Percentiles rank a stretch among this genome's conserved stretches.
phyloP scores from a whole-genome alignment of 2,113 vertebrate species.

The Lasiurus borealis region DNA sequence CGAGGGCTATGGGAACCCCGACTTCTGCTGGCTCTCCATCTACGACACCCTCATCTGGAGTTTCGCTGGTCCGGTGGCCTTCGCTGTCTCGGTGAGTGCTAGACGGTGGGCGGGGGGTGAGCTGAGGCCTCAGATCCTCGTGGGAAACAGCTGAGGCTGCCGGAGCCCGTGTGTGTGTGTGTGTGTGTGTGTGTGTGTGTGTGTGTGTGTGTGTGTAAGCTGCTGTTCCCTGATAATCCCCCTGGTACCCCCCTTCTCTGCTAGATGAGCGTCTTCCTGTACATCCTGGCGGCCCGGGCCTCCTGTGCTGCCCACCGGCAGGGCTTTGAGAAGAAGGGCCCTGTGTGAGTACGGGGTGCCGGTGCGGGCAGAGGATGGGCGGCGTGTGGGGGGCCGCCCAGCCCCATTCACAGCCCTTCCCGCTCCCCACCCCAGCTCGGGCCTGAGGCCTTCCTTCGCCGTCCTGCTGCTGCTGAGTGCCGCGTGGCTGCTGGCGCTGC shows the following conservation, averaged over 20 bases:
- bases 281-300: constrained; percentile 91
- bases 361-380: neutral
- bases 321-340: constrained; percentile 93
- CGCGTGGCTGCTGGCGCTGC: constrained; percentile 93
- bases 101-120: neutral
- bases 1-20: constrained; percentile 96
- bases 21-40: constrained; percentile 97
- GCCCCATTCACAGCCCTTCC: neutral
- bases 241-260: constrained; percentile 5
- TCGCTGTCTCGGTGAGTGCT: constrained; percentile 91
- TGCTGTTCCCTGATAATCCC: neutral
- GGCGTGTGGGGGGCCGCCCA: fast-evolving
- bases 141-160: neutral
- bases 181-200: too few species aligned
- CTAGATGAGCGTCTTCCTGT: constrained; percentile 94
- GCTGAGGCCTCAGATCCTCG: neutral
- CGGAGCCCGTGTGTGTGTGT: too few species aligned
- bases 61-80: constrained; percentile 92
- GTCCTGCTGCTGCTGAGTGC: constrained; percentile 92
- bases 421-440: constrained; percentile 85
- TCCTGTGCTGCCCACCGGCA: constrained; percentile 89
- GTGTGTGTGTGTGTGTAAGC: too few species aligned
- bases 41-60: constrained; percentile 97
- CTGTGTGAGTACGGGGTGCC: constrained; percentile 89
- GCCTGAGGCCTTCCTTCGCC: constrained; percentile 89